A percentile compares a stretch with the other conserved stretches of the same genome.
Conservation (phyloP, 1,140 invertebrate genomes). For the Notospermus geniculatus region DNA sequence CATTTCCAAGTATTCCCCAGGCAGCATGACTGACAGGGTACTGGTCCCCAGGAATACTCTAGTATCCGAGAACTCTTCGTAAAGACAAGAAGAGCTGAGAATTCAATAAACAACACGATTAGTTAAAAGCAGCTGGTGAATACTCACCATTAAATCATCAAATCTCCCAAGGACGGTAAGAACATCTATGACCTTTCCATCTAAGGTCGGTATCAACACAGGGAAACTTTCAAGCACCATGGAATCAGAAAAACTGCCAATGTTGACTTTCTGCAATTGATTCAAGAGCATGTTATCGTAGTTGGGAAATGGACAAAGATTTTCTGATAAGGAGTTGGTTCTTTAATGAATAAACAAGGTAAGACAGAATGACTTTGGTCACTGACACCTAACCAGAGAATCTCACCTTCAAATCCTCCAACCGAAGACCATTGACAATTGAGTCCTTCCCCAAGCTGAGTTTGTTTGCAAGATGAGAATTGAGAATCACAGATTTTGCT, state of each 20-base stretch:
- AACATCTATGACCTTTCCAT: slow-evolving; percentile 28
- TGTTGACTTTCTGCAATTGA: slow-evolving; percentile 24
- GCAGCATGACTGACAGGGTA: too few species aligned
- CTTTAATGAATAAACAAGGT: neutral
- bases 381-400: neutral
- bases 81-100: too few species aligned
- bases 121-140: too few species aligned
- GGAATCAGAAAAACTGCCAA: slow-evolving; percentile 36
- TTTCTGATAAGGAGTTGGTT: neutral
- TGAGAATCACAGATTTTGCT: slow-evolving; percentile 30
- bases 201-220: slow-evolving; percentile 39
- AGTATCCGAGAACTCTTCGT: too few species aligned
- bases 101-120: too few species aligned
- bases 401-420: slow-evolving; percentile 27
- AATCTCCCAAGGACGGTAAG: slow-evolving; percentile 43
- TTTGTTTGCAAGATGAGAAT: slow-evolving; percentile 33
- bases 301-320: slow-evolving; percentile 13
- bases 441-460: slow-evolving; percentile 40
- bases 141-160: slow-evolving; percentile 40
- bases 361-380: neutral
- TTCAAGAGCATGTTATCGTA: slow-evolving; percentile 1
- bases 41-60: too few species aligned
- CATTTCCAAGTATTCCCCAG: too few species aligned
- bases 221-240: slow-evolving; percentile 44
- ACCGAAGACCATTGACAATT: slow-evolving; percentile 32